phyloP scores from a whole-genome alignment of 2,113 vertebrate species.

The Xiphias gladius region DNA sequence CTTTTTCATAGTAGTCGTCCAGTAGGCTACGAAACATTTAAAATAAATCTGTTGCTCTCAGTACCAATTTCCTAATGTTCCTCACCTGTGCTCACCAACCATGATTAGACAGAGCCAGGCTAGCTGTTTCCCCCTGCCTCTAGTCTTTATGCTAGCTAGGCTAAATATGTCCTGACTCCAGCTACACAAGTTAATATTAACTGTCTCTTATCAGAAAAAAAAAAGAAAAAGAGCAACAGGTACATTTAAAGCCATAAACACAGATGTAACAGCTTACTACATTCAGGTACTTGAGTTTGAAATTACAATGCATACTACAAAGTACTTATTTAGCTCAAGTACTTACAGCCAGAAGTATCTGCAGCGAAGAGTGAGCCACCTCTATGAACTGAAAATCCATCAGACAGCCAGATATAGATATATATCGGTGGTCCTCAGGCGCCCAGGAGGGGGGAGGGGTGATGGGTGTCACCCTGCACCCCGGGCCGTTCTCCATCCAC shows the following conservation, averaged over 20 bases:
- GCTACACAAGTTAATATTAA: background rate
- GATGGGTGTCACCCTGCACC: constrained; percentile 96
- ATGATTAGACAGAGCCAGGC: background rate
- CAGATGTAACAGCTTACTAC: background rate
- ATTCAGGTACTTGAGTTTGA: constrained; percentile 20
- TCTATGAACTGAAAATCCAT: constrained; percentile 98
- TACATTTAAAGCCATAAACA: background rate
- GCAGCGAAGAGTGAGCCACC: constrained; percentile 97
- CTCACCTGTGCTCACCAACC: background rate
- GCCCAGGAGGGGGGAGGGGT: constrained; percentile 98
- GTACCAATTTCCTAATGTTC: background rate
- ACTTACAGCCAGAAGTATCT: constrained; percentile 99
- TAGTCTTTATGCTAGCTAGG: too few species aligned
- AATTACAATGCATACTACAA: constrained; percentile 13
- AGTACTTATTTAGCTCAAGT: constrained; percentile 40
- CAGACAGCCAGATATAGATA: constrained; percentile 96
- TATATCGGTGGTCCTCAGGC: constrained; percentile 98
- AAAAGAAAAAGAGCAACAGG: background rate
- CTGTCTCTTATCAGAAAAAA: background rate
- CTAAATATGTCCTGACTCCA: background rate
- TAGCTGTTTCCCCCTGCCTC: background rate
- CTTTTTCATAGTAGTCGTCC: too few species aligned
- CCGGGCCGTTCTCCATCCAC: constrained; percentile 99
- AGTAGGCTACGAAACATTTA: too few species aligned
- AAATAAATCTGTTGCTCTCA: background rate